Conservation (phyloP, 2,113 vertebrate genomes). For the Sinocyclocheilus rhinocerous region DNA sequence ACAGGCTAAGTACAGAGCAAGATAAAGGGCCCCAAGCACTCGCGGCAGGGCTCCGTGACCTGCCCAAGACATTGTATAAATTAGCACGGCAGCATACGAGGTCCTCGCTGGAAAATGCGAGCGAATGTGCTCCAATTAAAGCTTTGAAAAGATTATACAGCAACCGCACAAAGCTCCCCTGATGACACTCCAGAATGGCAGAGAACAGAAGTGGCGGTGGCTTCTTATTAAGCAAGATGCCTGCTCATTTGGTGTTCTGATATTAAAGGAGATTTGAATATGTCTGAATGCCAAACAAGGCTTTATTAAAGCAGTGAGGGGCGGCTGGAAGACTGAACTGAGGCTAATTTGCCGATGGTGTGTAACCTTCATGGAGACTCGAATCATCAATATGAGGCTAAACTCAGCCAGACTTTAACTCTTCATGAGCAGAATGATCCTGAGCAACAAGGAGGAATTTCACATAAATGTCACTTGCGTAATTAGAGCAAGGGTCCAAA, state of each 20-base stretch:
- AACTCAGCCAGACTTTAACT: conserved; percentile 20
- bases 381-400: not conserved
- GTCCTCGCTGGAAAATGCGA: conserved; percentile 33
- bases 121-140: conserved; percentile 62
- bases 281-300: conserved; percentile 55
- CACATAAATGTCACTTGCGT: conserved; percentile 5
- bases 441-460: conserved; percentile 31
- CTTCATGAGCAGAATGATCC: not conserved
- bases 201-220: conserved; percentile 37
- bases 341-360: conserved; percentile 47
- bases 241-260: conserved; percentile 46
- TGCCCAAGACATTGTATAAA: conserved; percentile 36
- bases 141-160: conserved; percentile 54
- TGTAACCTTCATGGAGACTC: conserved; percentile 23
- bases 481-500: conserved; percentile 13
- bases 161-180: conserved; percentile 26
- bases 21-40: not conserved
- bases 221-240: conserved; percentile 52
- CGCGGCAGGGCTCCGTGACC: not conserved
- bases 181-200: conserved; percentile 45
- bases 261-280: conserved; percentile 53
- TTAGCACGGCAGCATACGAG: conserved; percentile 39
- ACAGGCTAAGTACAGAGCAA: conserved; percentile 37
- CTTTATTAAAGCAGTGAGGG: conserved; percentile 47
- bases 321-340: not conserved